Evolutionary conservation across 1,140 invertebrate species (phyloP), one percentile per base, ranked within the genome.

Genomic region (Macrotrachela quadricornifera): DNA sequence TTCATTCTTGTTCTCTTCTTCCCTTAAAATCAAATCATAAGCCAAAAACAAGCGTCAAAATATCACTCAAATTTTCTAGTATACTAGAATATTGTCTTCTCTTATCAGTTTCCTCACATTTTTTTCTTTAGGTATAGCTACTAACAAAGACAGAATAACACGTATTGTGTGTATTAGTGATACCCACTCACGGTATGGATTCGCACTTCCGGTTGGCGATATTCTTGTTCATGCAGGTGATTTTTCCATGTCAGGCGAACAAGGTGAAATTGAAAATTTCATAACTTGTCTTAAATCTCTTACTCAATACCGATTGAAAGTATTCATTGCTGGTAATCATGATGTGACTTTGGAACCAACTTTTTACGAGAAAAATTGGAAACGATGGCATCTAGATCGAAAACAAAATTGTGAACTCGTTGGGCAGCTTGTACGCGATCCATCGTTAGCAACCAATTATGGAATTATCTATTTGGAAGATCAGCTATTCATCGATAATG

Each of bases 241-340:
- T 67, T 85, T 88, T 63, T 84, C 82, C 36, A 77, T 79, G 59
- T 79, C 77, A 64, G 84, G 84, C 18, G 74, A 76, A 58, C 64
- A 77, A 54, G 73, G 78, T 54, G 81, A 85, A 72, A 78, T 87
- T 16, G 65, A 77, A 50, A 75, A 80, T 58, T 86, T 49, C 39
- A n/a, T 13, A 11, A 13, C 36, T 44, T 49, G 30, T 48, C 21
- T 53, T 6, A 79, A 74, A 49, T 72, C 68, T 52, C 69, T 85
- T 59, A 80, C 82, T 21, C 83, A 87, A 62, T 79, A 47, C 10
- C 16, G 78, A 62, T 71, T 83, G 59, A 87, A 87, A 70, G 75
- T 87, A 55, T 81, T 85, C 0, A 85, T 87, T 62, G 81, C 82
- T 50, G 84, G 84, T 43, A 87, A 87, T 70, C 83, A 87, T 70